These are phyloP conservation scores for Enteromius paludinosus DNA, from an alignment of 2,797 vertebrate species.

Conservation along the genomic window DNA sequence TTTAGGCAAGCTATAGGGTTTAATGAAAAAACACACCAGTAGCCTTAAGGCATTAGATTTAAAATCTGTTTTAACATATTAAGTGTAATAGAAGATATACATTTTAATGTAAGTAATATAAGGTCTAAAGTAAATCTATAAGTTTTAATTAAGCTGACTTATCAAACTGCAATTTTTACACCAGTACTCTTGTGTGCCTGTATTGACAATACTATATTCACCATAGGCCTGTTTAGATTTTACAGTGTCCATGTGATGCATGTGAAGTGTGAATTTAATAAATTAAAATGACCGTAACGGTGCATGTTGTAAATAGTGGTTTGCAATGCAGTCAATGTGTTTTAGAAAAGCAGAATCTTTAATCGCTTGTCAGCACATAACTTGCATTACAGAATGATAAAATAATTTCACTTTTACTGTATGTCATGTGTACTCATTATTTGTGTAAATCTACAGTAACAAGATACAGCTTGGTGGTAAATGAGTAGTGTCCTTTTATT, in stretches of 20 bases:
- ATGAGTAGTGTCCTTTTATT: not conserved
- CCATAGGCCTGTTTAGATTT: not conserved
- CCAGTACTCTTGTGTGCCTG: not conserved
- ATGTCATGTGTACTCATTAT: not conserved
- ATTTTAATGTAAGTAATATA: not conserved
- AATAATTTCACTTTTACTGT: not conserved
- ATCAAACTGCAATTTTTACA: not conserved
- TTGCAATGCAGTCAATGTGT: not conserved
- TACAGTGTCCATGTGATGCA: not conserved
- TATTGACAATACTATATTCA: not conserved
- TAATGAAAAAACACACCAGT: not conserved
- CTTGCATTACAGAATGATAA: not conserved
- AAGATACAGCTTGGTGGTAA: not conserved
- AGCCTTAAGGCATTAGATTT: not conserved
- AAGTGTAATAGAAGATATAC: not conserved
- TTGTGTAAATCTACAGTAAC: not conserved
- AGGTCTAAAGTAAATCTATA: not conserved
- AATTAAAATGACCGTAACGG: not conserved
- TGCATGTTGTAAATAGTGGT: not conserved
- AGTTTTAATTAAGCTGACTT: not conserved
- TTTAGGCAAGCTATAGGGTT: not conserved
- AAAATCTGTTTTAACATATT: not conserved
- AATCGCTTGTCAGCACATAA: not conserved
- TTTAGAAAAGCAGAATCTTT: not conserved
- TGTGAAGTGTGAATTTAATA: not conserved